Conservation (phyloP, 2,113 vertebrate genomes). For the Upupa epops region DNA sequence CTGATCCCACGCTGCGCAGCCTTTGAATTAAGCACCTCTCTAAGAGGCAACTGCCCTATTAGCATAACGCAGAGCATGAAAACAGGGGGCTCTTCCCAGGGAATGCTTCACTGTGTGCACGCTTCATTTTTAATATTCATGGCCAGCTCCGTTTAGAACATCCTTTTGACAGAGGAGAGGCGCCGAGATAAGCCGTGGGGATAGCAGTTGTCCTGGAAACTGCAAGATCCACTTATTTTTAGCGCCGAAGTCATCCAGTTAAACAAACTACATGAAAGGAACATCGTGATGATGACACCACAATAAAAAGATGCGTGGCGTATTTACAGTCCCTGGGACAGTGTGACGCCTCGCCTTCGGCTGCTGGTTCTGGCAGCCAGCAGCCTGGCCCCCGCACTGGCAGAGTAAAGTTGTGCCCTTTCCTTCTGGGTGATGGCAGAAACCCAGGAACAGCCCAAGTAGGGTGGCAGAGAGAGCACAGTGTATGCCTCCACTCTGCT, state of each 20-base stretch:
- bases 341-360: background rate
- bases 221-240: constrained; percentile 60
- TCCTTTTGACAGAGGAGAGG: constrained; percentile 44
- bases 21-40: constrained; percentile 45
- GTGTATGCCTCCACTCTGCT: background rate
- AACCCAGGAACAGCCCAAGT: background rate
- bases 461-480: background rate
- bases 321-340: background rate
- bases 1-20: background rate
- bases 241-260: constrained; percentile 34
- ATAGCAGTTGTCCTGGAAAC: constrained; percentile 52
- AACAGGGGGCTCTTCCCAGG: constrained; percentile 28
- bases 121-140: constrained; percentile 53
- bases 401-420: background rate
- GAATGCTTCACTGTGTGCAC: constrained; percentile 30
- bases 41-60: constrained; percentile 31
- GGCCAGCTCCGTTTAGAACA: constrained; percentile 40
- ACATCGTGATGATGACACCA: background rate
- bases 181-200: constrained; percentile 26
- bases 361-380: background rate
- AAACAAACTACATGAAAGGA: constrained; percentile 44
- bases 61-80: constrained; percentile 10
- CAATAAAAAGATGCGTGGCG: background rate
- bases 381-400: background rate
- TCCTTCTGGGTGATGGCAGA: background rate